phyloP scores from a whole-genome alignment of 2,888 invertebrate genomes.

The Machimus rusticus region DNA sequence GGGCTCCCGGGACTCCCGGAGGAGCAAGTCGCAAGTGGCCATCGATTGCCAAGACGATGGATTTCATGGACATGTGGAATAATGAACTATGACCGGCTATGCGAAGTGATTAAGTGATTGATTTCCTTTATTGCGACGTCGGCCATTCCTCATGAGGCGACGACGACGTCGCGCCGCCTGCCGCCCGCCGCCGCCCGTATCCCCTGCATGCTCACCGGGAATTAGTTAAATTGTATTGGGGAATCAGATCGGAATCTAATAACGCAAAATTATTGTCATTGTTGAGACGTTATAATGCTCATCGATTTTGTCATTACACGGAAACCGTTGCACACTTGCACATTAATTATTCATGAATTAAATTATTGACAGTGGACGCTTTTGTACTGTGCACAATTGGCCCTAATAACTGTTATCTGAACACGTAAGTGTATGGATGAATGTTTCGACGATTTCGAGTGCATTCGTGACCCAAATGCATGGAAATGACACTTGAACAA shows the following conservation, averaged over 20 bases:
- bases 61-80: neutral
- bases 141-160: neutral
- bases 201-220: neutral
- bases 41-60: slow-evolving; percentile 8
- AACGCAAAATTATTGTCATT: slow-evolving; percentile 31
- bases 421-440: neutral
- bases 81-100: neutral
- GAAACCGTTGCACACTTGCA: neutral
- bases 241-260: slow-evolving; percentile 37
- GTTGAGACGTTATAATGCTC: slow-evolving; percentile 22
- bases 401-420: neutral
- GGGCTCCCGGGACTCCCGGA: too few species aligned
- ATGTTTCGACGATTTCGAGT: neutral
- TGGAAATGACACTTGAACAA: too few species aligned
- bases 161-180: too few species aligned
- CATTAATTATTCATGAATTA: slow-evolving; percentile 26
- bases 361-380: neutral
- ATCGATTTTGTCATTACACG: slow-evolving; percentile 34
- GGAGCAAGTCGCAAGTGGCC: too few species aligned
- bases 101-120: slow-evolving; percentile 34
- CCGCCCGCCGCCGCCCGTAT: neutral
- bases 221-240: slow-evolving; percentile 37
- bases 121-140: neutral
- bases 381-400: neutral
- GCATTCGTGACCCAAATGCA: too few species aligned